Evolutionary conservation across 2,797 vertebrate species (phyloP), one percentile per base, ranked within the genome.

Genomic region (Schizopygopsis pylzovi): DNA sequence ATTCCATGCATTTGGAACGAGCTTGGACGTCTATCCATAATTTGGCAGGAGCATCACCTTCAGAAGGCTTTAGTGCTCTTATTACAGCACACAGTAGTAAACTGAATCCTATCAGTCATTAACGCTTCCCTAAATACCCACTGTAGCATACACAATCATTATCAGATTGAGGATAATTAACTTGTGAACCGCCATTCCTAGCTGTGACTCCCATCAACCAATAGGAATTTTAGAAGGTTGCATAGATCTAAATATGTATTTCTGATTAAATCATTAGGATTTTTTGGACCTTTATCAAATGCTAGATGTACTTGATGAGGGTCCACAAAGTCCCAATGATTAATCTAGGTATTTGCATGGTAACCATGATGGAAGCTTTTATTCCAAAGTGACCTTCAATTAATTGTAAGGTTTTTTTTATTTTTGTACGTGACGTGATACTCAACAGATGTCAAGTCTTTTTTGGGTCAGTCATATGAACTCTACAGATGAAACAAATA

Each of bases 1-100:
- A 67, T 83, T 28, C 16, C 28, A 41, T 76, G 72, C 33, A 68
- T 81, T 80, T 82, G 79, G 67, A 45, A 76, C 9, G 10, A 20
- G 65, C 47, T 52, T 61, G 65, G 43, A 82, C 10, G 12, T 71
- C 61, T n/a, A 79, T 28, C 52, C 45, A 77, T 73, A 81, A 45
- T n/a, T 85, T 73, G 63, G 79, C 63, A 52, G 49, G 47, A 43
- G 49, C 45, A 82, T 52, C n/a, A 78, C 6, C 22, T 67, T 37
- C 37, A 47, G 22, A 43, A 54, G 61, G 56, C 43, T 43, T 86
- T 37, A 79, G 39, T 33, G 59, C 52, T 89, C 89, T 77, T 28
- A 88, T 86, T 85, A 88, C 75, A 86, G 68, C 87, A 78, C 87
- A 61, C 79, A 83, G 85, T 89, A 73, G 82, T 84, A 54, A 88